A percentile compares a stretch with the other conserved stretches of the same genome.
These are phyloP conservation scores for Ramphastos sulfuratus DNA, from an alignment of 2,113 vertebrate genomes.

Conservation along the genomic window DNA sequence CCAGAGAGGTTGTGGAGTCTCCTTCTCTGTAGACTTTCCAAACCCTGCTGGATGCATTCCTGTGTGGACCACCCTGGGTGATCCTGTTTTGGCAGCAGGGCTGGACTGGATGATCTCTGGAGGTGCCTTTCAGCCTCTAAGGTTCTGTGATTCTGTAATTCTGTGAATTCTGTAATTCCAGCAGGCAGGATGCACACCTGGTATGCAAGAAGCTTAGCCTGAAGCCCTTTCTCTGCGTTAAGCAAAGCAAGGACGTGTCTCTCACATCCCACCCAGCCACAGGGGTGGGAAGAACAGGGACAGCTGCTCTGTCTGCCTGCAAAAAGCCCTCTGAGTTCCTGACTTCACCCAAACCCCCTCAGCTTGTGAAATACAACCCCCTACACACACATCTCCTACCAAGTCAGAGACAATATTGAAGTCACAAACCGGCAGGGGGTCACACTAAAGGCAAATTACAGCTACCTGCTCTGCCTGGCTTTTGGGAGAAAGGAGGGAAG, in stretches of 20 bases:
- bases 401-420: not conserved
- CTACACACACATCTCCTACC: not conserved
- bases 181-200: not conserved
- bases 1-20: no score
- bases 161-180: not conserved
- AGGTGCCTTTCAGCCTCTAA: no score
- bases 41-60: no score
- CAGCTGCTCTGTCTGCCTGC: not conserved
- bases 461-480: not conserved
- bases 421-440: not conserved
- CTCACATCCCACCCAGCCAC: not conserved
- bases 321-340: not conserved
- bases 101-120: no score
- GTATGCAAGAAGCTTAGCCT: not conserved
- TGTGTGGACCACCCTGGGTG: no score
- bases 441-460: not conserved
- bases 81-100: no score
- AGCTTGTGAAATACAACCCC: not conserved
- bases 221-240: not conserved
- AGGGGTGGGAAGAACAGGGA: accelerated
- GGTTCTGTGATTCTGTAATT: no score
- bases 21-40: no score
- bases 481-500: not conserved
- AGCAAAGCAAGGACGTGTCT: not conserved
- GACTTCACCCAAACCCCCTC: not conserved